Evolutionary conservation across 2,797 vertebrate species (phyloP), one percentile per base, ranked within the genome.

Genomic region (Sebastiscus tertius): DNA sequence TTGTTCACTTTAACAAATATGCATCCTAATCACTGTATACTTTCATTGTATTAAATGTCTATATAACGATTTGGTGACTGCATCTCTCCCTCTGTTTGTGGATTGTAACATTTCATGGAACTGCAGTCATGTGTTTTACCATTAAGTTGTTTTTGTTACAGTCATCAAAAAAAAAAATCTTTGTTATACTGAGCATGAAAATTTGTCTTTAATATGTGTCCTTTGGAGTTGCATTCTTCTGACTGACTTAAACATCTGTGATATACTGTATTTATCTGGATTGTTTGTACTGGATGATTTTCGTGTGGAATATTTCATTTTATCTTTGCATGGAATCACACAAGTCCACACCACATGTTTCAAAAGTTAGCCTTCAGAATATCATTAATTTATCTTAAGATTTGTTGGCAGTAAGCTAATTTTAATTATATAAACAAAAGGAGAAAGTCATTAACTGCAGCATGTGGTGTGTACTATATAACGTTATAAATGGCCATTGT

Each of bases 381-480:
- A 42, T 58, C 22, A 52, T 6, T 61, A 18, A 49, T 1, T 49
- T 67, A 67, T 66, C 9, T 7, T n/a, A 2, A 54, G 20, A 56
- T 63, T 58, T 64, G 27, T 46, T 58, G 63, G 46, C 33, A 26
- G 2, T 14, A 11, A 59, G 6, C 4, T n/a, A 1, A 39, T 62
- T 72, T 59, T 10, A 22, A 22, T 42, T 11, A 20, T 20, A 46
- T 4, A 27, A 18, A 12, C 7, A 61, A 26, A 52, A 16, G 1
- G 1, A 0, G 10, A 24, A 22, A 14, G 18, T 31, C 16, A 27
- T 22, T n/a, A 36, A 64, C 14, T 79, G 52, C n/a, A 66, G 52
- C 72, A 82, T 71, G 79, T 87, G 75, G 77, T 82, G 77, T 75
- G 65, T 16, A 56, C 20, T 72, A 0, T 80, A 16, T 31, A 52